A percentile compares a stretch with the other conserved stretches of the same genome.
Conservation (phyloP, 2,113 vertebrate species). For the Variabilichromis moorii region DNA sequence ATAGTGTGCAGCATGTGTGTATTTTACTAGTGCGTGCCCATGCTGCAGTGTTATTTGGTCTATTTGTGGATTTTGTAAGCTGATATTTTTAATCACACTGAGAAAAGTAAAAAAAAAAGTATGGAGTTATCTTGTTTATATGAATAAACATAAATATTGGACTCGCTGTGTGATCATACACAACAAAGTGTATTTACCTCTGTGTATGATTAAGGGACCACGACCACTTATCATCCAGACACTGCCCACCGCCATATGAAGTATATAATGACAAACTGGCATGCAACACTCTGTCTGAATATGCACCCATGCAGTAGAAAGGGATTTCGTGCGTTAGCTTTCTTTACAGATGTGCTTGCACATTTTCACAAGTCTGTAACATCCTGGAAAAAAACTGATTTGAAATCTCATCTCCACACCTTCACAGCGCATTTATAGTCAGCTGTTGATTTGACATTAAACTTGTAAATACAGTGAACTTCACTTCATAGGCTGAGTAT, state of each 20-base stretch:
- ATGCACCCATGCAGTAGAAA: neutral
- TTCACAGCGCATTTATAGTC: neutral
- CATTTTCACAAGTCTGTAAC: neutral
- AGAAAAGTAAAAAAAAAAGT: neutral
- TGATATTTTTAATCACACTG: neutral
- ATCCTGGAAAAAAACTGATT: neutral
- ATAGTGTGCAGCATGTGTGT: neutral
- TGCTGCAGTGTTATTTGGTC: neutral
- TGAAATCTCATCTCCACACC: neutral
- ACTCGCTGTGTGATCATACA: neutral
- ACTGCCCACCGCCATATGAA: neutral
- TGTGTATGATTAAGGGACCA: neutral
- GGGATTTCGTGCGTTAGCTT: fast-evolving
- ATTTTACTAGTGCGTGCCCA: neutral
- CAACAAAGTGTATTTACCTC: neutral
- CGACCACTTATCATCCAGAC: neutral
- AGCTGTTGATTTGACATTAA: neutral
- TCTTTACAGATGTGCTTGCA: neutral
- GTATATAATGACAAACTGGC: neutral
- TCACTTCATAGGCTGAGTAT: neutral
- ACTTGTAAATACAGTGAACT: neutral
- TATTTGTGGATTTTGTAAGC: neutral
- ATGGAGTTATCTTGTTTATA: neutral
- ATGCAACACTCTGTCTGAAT: neutral
- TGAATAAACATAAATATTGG: neutral